Evolutionary conservation across 35 echinoderm and acorn worm species (phyloP).

Genomic region (Lytechinus variegatus): DNA sequence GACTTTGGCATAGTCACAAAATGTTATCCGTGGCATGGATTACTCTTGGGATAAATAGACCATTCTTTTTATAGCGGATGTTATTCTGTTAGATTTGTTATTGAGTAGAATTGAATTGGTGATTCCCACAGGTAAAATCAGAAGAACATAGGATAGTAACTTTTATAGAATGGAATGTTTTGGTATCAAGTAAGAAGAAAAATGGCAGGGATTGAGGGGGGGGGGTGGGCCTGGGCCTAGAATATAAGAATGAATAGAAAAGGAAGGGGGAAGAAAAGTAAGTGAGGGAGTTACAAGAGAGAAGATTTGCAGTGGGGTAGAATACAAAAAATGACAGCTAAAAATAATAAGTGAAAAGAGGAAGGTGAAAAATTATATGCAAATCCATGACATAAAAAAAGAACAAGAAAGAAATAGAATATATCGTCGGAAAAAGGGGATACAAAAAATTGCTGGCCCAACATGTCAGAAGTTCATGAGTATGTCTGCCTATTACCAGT

Average conservation of each 20-base stretch:
- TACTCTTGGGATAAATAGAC: neutral
- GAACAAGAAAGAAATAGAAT: neutral
- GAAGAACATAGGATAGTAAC: neutral
- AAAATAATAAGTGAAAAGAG: too few relatives aligned
- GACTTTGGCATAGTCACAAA: neutral
- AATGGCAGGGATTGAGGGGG: neutral
- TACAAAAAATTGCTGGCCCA: neutral
- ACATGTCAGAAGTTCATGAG: constrained; percentile 10
- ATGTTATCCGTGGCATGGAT: neutral
- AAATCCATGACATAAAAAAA: neutral
- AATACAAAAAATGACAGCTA: too few relatives aligned
- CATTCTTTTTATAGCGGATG: constrained; percentile 11
- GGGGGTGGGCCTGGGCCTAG: too few relatives aligned
- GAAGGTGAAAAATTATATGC: neutral
- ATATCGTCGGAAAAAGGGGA: neutral
- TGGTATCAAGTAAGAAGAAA: neutral
- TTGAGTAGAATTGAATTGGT: neutral
- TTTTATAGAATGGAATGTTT: neutral
- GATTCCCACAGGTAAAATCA: neutral
- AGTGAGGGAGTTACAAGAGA: too few relatives aligned
- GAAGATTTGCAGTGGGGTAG: too few relatives aligned
- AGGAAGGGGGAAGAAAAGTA: too few relatives aligned
- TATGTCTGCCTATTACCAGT: neutral
- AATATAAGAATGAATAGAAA: neutral
- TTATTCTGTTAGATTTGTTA: neutral